Evolutionary conservation across 2,888 invertebrate species (phyloP).

Genomic region (Lasioglossum vierecki): DNA sequence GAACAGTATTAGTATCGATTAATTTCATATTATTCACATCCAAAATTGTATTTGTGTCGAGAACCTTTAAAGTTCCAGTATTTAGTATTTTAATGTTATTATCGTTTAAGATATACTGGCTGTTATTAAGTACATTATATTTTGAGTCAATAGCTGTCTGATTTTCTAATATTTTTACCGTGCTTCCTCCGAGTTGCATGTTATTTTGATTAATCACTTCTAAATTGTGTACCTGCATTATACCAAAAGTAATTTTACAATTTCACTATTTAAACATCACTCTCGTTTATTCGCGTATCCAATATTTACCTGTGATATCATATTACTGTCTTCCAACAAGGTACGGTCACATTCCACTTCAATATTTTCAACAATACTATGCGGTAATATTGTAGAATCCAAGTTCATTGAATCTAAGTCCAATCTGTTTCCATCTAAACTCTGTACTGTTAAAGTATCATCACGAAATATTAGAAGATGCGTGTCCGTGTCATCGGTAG

Average conservation of each 20-base stretch:
- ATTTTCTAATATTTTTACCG: constrained; percentile 76
- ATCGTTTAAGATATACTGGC: constrained; percentile 76
- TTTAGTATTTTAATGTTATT: constrained; percentile 75
- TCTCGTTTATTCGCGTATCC: neutral
- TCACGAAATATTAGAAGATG: constrained; percentile 80
- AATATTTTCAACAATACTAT: constrained; percentile 76
- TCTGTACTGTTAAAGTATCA: constrained; percentile 78
- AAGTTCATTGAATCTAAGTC: constrained; percentile 79
- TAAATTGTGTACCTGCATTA: constrained; percentile 76
- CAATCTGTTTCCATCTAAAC: constrained; percentile 75
- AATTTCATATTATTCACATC: constrained; percentile 77
- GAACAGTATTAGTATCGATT: constrained; percentile 70
- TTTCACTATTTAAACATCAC: neutral
- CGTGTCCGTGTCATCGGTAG: constrained; percentile 78
- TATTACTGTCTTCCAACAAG: constrained; percentile 75
- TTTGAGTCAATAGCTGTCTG: constrained; percentile 74
- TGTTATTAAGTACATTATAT: constrained; percentile 74
- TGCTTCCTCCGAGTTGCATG: constrained; percentile 71
- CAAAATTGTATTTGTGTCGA: constrained; percentile 76
- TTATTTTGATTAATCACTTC: constrained; percentile 78
- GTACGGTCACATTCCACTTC: constrained; percentile 76
- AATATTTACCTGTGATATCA: constrained; percentile 77
- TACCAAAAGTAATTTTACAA: neutral
- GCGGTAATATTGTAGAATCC: constrained; percentile 77
- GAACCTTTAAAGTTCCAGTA: constrained; percentile 74